Base-by-base conservation (phyloP, 30 jellyfish, hydroid and myxozoan genomes). In the Chrysaora quinquecirrha region DNA sequence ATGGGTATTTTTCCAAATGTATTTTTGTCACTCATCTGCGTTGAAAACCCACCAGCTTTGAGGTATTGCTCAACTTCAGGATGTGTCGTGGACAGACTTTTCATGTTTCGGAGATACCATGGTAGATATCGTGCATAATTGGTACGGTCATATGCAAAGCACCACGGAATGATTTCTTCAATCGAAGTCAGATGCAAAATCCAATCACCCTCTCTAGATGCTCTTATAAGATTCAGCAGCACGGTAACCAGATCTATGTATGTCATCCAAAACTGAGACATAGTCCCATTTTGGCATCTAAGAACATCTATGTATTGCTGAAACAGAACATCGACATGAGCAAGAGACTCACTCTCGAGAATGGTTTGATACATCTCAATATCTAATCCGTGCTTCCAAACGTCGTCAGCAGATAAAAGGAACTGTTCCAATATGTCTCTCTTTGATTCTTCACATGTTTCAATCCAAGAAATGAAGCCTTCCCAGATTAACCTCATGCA, bases 121-220 rank as follows among this genome's bases (percentile, higher is more conserved):
- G 77, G 30, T 83, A 62, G 16, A 30, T 38, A 38, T 38, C 54
- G 54, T 38, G 54, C 54, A 38, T 38, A 38, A 38, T 38, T 38
- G 54, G 54, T 62, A 10, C 83, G 54, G 83, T 60, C 58, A 30
- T 78, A 78, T 20, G 89, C 80, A 78, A 78, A 78, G 73, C 71
- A 64, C 73, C 89, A 65, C 2, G 82, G 89, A 21, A 78, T 25
- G 47, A 34, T 50, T 19, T 50, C 80, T 24, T 32, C 56, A 28
- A 60, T 30, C 18, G 30, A 32, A 0, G 71, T 33, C 50, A 78
- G 62, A 78, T 78, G 89, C 28, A 78, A 43, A 10, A 18, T 56
- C 81, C 89, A 38, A 22, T 78, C 48, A 21, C 83, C 83, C 52
- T 34, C 72, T 78, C 89, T 62, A 60, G 89, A 19, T 20, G 89